Evolutionary conservation across 2,888 invertebrate genomes (phyloP).

Genomic region (Acronicta aceris): DNA sequence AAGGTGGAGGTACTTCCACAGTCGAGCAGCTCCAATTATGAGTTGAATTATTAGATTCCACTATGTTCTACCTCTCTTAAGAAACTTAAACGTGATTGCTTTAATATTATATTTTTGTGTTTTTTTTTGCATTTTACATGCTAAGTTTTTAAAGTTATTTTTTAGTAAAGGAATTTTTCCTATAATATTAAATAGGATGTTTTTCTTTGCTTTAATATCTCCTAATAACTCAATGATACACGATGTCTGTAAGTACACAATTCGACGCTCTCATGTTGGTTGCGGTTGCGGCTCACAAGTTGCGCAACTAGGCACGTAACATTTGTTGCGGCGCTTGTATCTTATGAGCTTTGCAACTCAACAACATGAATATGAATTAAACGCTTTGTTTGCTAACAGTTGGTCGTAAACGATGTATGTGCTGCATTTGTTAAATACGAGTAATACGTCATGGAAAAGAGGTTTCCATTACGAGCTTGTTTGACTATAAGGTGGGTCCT

Average conservation of each 20-base stretch:
- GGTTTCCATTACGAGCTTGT: no score
- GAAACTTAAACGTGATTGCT: neutral
- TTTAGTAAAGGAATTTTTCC: no score
- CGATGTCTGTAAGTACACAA: slow-evolving; percentile 1
- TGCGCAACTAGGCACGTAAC: slow-evolving; percentile 19
- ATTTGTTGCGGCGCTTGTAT: slow-evolving; percentile 22
- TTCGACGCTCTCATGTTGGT: slow-evolving; percentile 5
- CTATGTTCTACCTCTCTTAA: no score
- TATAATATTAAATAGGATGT: no score
- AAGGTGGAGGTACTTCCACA: no score
- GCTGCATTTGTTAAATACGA: slow-evolving; percentile 27
- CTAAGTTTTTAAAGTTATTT: no score
- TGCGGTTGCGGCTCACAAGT: slow-evolving; percentile 23
- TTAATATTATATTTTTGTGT: no score
- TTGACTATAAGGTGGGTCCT: no score
- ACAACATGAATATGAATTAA: slow-evolving; percentile 24
- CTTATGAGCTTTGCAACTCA: slow-evolving; percentile 30
- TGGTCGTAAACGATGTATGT: neutral
- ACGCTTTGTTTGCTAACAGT: slow-evolving; percentile 20
- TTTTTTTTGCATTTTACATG: no score
- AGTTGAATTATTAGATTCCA: no score
- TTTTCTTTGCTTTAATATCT: neutral
- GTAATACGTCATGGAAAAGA: slow-evolving; percentile 5
- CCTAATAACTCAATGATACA: neutral
- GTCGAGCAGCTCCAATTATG: no score